A percentile compares a stretch with the other conserved stretches of the same genome.
Conservation (phyloP, 2,113 vertebrate species). For the Tinamus guttatus region DNA sequence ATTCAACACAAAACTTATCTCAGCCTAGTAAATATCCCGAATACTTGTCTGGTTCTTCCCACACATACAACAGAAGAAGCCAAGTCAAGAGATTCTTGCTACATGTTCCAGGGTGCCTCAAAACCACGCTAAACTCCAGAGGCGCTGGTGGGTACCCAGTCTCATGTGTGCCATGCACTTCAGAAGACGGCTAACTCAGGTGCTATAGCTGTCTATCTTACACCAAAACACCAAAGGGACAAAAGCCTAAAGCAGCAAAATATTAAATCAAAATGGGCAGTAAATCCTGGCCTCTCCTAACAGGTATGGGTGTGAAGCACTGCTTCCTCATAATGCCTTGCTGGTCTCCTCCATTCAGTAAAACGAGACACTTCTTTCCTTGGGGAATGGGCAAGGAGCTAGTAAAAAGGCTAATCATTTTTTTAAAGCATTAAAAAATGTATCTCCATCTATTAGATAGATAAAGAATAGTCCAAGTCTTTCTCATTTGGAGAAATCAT, state of each 20-base stretch:
- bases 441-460: neutral
- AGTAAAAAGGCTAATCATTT: slow-evolving; percentile 5
- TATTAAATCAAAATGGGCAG: slow-evolving; percentile 14
- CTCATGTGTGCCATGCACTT: neutral
- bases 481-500: slow-evolving; percentile 74
- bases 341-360: neutral
- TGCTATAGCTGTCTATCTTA: neutral
- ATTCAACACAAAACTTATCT: neutral
- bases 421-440: neutral
- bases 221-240: neutral
- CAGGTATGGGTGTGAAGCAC: neutral
- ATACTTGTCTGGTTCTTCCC: neutral
- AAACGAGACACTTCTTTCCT: neutral
- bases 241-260: slow-evolving; percentile 54
- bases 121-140: neutral
- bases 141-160: neutral
- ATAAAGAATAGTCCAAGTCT: slow-evolving; percentile 57
- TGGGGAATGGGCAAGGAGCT: neutral
- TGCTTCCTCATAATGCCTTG: neutral
- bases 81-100: neutral
- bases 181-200: neutral
- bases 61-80: neutral
- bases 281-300: neutral
- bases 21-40: neutral
- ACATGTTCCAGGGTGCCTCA: neutral